phyloP scores from a whole-genome alignment of 2,113 vertebrate species.

The Strix uralensis region DNA sequence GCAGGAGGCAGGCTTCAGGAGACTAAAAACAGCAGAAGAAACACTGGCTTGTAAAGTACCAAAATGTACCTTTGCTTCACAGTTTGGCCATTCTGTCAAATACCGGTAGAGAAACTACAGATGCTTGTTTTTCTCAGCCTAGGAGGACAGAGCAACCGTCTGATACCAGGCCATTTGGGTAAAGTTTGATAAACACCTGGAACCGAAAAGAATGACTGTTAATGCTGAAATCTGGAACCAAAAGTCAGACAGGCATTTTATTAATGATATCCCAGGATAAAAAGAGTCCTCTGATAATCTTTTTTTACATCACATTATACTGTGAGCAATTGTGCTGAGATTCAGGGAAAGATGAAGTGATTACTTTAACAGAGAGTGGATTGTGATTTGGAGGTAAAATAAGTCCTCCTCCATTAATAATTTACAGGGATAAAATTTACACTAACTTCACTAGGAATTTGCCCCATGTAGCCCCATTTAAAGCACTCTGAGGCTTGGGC shows the following conservation, averaged over 20 bases:
- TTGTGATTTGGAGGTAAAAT: slow-evolving; percentile 4
- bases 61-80: background rate
- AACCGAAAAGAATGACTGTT: background rate
- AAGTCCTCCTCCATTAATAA: background rate
- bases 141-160: background rate
- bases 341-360: background rate
- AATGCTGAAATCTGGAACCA: background rate
- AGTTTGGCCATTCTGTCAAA: background rate
- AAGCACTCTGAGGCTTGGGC: background rate
- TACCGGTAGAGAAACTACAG: background rate
- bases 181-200: background rate
- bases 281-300: background rate
- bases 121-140: background rate
- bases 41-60: background rate
- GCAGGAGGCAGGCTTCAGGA: background rate
- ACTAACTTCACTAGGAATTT: background rate
- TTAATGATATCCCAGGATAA: background rate
- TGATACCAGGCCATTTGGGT: background rate
- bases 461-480: background rate
- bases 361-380: background rate
- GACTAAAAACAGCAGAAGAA: background rate
- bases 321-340: background rate
- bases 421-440: background rate
- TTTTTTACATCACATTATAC: background rate
- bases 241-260: background rate